These are phyloP conservation scores for Drosophila sp. DNA, from an alignment of 1,140 invertebrate genomes.

Conservation along the genomic window DNA sequence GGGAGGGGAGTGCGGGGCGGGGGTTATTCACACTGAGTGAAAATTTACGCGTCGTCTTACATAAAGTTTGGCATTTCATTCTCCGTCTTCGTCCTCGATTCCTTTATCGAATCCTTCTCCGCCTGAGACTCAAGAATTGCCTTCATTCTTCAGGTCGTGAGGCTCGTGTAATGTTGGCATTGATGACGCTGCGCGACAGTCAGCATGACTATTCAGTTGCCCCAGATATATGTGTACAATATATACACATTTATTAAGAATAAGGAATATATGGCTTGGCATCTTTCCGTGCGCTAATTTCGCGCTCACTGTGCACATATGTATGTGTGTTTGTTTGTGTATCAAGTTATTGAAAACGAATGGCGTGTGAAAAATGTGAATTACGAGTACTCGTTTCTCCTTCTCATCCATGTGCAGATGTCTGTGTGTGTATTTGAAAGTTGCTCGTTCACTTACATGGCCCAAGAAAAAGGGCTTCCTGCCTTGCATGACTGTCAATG, in stretches of 20 bases:
- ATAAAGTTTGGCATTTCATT: slow-evolving; percentile 64
- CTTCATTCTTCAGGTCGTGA: background rate
- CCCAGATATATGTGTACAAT: slow-evolving; percentile 32
- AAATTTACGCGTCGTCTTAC: slow-evolving; percentile 73
- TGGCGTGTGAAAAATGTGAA: slow-evolving; percentile 77
- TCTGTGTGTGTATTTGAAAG: slow-evolving; percentile 22
- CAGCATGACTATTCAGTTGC: slow-evolving; percentile 65
- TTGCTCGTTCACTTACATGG: slow-evolving; percentile 10
- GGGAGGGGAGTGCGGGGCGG: background rate
- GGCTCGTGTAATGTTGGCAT: slow-evolving; percentile 16
- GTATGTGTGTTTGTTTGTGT: slow-evolving; percentile 16
- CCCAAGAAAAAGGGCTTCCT: slow-evolving; percentile 14
- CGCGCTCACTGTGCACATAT: slow-evolving; percentile 16
- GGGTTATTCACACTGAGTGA: slow-evolving; percentile 56
- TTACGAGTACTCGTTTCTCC: slow-evolving; percentile 29
- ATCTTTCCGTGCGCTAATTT: slow-evolving; percentile 67
- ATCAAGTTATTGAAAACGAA: slow-evolving; percentile 78
- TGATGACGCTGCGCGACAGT: slow-evolving; percentile 54
- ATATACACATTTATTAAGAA: slow-evolving; percentile 7
- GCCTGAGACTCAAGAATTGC: background rate
- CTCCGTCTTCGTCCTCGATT: slow-evolving; percentile 1
- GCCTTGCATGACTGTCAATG: slow-evolving; percentile 39
- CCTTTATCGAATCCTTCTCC: background rate
- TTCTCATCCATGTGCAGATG: background rate
- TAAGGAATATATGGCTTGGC: slow-evolving; percentile 22